A percentile compares a stretch with the other conserved stretches of the same genome.
Evolutionary conservation across 2,113 vertebrate genomes (phyloP).

Genomic region (Salvelinus sp.): DNA sequence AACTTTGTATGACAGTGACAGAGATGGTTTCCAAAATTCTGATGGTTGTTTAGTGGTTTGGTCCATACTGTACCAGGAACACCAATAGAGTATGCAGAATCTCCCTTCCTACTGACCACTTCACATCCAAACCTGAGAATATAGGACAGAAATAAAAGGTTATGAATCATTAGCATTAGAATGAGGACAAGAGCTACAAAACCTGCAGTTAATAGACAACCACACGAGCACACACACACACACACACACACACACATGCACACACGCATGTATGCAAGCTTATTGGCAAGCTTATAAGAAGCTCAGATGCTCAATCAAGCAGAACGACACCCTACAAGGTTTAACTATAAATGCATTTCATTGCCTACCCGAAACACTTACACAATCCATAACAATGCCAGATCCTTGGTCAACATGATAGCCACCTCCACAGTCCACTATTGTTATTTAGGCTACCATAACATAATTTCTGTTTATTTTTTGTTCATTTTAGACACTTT

Average conservation of each 20-base stretch:
- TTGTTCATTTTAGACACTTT: conserved; percentile 30
- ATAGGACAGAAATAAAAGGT: conserved; percentile 19
- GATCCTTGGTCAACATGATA: background rate
- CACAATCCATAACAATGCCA: background rate
- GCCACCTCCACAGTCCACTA: background rate
- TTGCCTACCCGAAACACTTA: background rate
- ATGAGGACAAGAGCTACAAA: conserved; percentile 22
- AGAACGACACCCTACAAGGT: too few relatives aligned
- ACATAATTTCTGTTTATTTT: conserved; percentile 3
- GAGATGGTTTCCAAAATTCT: background rate
- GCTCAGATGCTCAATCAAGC: background rate
- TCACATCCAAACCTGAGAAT: conserved; percentile 36
- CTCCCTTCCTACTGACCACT: background rate
- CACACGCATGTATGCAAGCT: too few relatives aligned
- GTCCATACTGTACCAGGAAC: background rate
- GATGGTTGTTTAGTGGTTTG: conserved; percentile 9
- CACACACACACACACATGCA: background rate
- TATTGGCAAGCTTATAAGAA: background rate
- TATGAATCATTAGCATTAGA: conserved; percentile 47
- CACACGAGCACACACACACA: background rate
- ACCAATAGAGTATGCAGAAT: background rate
- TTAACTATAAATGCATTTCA: background rate
- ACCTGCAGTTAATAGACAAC: background rate
- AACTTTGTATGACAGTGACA: background rate
- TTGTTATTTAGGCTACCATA: background rate